Conservation (phyloP, 2,797 vertebrate species). For the Loris lydekkerianus region DNA sequence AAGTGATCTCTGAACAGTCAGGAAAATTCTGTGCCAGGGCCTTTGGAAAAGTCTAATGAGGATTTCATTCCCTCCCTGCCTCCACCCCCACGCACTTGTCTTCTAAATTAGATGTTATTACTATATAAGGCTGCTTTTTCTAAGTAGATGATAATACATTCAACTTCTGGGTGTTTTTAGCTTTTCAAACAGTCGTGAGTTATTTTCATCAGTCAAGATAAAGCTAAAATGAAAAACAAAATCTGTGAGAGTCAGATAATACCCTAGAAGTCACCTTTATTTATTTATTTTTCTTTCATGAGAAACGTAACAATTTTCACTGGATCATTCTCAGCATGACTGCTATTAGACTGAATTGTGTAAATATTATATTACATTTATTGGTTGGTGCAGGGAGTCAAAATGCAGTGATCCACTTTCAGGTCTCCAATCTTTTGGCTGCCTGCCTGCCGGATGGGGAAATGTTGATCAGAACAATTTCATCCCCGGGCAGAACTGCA, state of each 20-base stretch:
- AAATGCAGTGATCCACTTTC: background rate
- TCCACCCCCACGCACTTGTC: background rate
- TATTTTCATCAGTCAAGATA: constrained; percentile 63
- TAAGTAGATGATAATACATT: constrained; percentile 60
- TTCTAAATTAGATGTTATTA: constrained; percentile 53
- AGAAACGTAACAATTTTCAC: background rate
- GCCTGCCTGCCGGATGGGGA: constrained; percentile 7
- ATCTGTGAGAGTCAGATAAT: background rate
- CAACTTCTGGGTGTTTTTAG: constrained; percentile 5
- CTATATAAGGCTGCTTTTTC: constrained; percentile 66
- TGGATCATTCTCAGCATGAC: constrained; percentile 26
- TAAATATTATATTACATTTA: background rate
- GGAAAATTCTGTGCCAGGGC: constrained; percentile 56
- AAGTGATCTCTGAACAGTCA: constrained; percentile 21
- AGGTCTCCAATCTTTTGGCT: background rate
- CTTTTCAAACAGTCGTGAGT: constrained; percentile 57
- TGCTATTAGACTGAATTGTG: background rate
- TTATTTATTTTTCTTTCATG: constrained; percentile 27
- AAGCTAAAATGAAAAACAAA: constrained; percentile 12
- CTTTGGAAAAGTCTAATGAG: background rate
- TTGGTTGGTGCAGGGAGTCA: background rate
- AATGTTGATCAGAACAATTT: background rate
- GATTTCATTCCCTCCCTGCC: background rate
- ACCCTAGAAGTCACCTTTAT: background rate
- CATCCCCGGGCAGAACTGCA: background rate